Conservation (phyloP, 1,140 invertebrate genomes). For the Cylas formicarius region DNA sequence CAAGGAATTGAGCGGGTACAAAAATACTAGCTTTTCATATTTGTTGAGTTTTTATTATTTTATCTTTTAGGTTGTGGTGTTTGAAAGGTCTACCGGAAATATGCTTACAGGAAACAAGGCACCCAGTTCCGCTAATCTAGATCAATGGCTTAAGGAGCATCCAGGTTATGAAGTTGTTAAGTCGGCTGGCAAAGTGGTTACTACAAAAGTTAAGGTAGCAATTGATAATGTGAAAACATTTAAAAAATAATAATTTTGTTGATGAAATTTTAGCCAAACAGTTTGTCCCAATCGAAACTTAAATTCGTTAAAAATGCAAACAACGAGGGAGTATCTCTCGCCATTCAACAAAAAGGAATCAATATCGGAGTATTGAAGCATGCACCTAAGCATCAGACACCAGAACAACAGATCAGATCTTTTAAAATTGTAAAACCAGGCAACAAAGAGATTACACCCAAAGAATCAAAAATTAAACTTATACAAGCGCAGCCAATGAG, state of each 20-base stretch:
- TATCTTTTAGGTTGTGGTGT: constrained; percentile 52
- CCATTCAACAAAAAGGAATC: constrained; percentile 35
- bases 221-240: too few relatives aligned
- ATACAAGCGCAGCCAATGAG: constrained; percentile 20
- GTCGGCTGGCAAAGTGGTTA: constrained; percentile 45
- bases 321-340: constrained; percentile 34
- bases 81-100: constrained; percentile 70
- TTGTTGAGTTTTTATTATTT: constrained; percentile 3
- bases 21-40: neutral
- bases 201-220: constrained; percentile 26
- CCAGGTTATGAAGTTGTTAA: constrained; percentile 76
- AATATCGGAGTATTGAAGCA: constrained; percentile 35
- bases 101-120: constrained; percentile 68
- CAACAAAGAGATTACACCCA: constrained; percentile 19
- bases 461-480: constrained; percentile 12
- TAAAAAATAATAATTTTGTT: too few relatives aligned
- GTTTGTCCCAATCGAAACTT: constrained; percentile 35
- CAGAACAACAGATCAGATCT: constrained; percentile 19
- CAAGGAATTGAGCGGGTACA: constrained; percentile 57
- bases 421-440: constrained; percentile 19
- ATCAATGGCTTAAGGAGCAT: constrained; percentile 77
- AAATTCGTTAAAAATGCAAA: constrained; percentile 37
- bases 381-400: constrained; percentile 29
- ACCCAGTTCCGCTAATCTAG: constrained; percentile 68
- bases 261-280: constrained; percentile 17